Percentiles rank a stretch among this genome's conserved stretches.
Evolutionary conservation across 2,888 invertebrate genomes (phyloP).

Genomic region (Papilio demoleus): DNA sequence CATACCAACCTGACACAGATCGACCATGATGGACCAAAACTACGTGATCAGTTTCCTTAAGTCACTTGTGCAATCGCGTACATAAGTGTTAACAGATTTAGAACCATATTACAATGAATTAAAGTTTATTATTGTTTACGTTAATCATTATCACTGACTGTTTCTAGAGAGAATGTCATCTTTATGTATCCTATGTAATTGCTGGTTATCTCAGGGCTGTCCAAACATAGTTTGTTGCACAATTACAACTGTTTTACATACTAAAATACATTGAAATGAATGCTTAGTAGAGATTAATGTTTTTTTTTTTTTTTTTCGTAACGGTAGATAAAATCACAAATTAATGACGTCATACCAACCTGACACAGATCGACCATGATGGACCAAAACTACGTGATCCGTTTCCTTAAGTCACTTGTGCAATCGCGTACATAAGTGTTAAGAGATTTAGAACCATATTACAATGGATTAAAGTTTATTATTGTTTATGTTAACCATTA

Average conservation of each 20-base stretch:
- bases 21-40: slow-evolving; percentile 23
- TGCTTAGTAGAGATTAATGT: neutral
- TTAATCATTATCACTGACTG: neutral
- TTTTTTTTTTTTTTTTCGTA: neutral
- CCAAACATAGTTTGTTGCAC: neutral
- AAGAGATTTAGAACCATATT: neutral
- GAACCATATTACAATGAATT: neutral
- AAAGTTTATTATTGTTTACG: slow-evolving; percentile 5
- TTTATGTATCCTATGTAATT: slow-evolving; percentile 10
- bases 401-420: slow-evolving; percentile 14
- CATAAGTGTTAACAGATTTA: slow-evolving; percentile 3
- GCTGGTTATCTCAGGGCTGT: slow-evolving; percentile 13
- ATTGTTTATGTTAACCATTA: neutral
- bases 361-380: slow-evolving; percentile 12
- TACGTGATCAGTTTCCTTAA: slow-evolving; percentile 26
- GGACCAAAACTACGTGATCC: slow-evolving; percentile 23
- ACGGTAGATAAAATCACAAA: slow-evolving; percentile 15
- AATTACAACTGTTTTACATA: neutral
- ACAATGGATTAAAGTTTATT: neutral
- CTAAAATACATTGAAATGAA: no score
- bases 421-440: slow-evolving; percentile 7
- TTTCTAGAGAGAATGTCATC: slow-evolving; percentile 3
- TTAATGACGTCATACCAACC: slow-evolving; percentile 21
- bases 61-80: neutral
- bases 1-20: neutral